phyloP scores from a whole-genome alignment of 1,140 invertebrate species.

The Philopotamus ludificatus region DNA sequence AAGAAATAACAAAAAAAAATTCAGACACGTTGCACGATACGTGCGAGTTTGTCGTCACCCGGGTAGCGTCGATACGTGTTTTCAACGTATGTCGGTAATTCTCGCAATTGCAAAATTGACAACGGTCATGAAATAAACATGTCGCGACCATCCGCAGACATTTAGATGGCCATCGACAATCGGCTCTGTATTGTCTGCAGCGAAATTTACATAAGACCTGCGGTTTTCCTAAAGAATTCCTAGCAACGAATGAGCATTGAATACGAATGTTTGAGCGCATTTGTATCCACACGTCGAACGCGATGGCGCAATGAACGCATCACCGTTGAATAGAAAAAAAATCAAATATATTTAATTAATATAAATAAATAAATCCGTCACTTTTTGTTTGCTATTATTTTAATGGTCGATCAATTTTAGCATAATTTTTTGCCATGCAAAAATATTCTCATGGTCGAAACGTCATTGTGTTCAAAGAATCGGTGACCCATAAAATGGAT shows the following conservation, averaged over 20 bases:
- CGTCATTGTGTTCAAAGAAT: no score
- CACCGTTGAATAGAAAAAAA: neutral
- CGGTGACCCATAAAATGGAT: no score
- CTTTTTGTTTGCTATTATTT: no score
- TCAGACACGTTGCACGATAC: no score
- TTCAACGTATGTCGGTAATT: neutral
- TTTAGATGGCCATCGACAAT: neutral
- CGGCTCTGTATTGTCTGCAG: neutral
- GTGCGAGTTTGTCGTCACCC: no score
- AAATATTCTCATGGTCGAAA: no score
- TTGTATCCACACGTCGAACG: neutral
- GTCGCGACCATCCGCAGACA: neutral
- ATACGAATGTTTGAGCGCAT: neutral
- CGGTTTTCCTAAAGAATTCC: neutral
- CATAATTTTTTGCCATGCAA: no score
- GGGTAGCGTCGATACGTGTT: no score
- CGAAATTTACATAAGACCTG: constrained; percentile 5
- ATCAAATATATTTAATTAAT: neutral
- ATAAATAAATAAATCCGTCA: no score
- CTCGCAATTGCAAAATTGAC: neutral
- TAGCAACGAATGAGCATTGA: neutral
- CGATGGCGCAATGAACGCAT: neutral
- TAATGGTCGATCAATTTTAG: no score
- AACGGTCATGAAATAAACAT: constrained; percentile 5
- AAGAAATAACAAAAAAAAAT: no score